Base-by-base conservation (phyloP, 2,113 vertebrate species). In the Scalopus aquaticus region DNA sequence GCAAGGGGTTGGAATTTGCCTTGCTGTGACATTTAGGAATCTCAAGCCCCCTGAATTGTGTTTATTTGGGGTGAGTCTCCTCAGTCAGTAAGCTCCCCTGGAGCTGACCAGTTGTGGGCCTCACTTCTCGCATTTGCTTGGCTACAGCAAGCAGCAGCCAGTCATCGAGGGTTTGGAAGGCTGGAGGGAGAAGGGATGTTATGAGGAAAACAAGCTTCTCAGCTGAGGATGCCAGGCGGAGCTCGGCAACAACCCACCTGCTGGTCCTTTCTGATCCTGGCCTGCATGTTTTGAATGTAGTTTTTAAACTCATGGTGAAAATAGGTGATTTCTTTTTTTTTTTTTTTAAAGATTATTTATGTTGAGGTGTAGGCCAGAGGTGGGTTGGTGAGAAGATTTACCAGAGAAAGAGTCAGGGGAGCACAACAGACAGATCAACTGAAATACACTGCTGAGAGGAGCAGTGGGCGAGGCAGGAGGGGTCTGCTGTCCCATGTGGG, bases 1-100 rank as follows among this genome's bases (percentile, higher is more conserved):
- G 96, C 51, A 44, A 0, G 95, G 96, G 91, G 35, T 94, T 44
- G 54, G 42, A 96, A 95, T 90, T 74, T 91, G 80, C 84, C 78
- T 90, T 87, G 58, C 24, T 9, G 0, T 88, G 86, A 46, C 64
- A 95, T 77, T 95, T 88, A 81, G 78, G 42, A 92, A 64, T 86
- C 67, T 69, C 78, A 72, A 82, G 49, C 30, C 12, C 65, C 4
- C 20, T 24, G n/a, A 22, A 10, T 30, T 85, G 92, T 88, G 26
- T 70, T 96, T 62, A 15, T 76, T 91, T 83, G 24, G 79, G 51
- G 37, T 70, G 65, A 70, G 26, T 91, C 37, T 69, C 86, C 80
- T 79, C 72, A 64, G 64, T 51, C 73, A 74, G 76, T 20, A 37
- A 35, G 74, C 70, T 93, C 46, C 35, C 44, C 51, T 62, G 4